phyloP scores from a whole-genome alignment of 1,140 invertebrate species.

The Lanistes nyassanus region DNA sequence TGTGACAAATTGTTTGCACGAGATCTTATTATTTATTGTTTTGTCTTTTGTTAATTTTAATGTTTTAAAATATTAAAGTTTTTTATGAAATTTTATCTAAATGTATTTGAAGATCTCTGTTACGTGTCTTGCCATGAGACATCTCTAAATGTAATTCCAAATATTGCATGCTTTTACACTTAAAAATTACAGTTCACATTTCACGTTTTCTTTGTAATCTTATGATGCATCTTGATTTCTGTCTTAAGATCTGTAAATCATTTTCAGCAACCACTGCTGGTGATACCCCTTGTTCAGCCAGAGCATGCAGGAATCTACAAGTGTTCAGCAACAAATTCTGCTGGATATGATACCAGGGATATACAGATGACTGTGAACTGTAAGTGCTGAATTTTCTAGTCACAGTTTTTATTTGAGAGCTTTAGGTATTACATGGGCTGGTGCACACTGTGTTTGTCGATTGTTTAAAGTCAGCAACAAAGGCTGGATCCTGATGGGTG shows the following conservation, averaged over 20 bases:
- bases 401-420: too few relatives aligned
- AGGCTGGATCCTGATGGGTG: background rate
- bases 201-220: too few relatives aligned
- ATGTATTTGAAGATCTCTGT: too few relatives aligned
- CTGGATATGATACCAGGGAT: constrained; percentile 44
- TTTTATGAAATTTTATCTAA: too few relatives aligned
- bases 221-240: background rate
- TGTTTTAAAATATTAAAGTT: too few relatives aligned
- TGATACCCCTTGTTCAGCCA: constrained; percentile 31
- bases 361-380: constrained; percentile 41
- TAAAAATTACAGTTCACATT: background rate
- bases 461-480: background rate
- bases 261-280: constrained; percentile 38
- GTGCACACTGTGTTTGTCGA: background rate
- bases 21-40: too few relatives aligned
- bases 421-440: too few relatives aligned
- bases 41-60: too few relatives aligned
- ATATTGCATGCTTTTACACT: too few relatives aligned
- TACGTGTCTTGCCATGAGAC: background rate
- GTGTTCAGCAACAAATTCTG: constrained; percentile 47
- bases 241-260: background rate
- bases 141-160: too few relatives aligned
- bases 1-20: too few relatives aligned
- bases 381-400: constrained; percentile 34
- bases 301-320: constrained; percentile 50